Conservation (phyloP, 2,797 vertebrate species). For the Lithobates pipiens region DNA sequence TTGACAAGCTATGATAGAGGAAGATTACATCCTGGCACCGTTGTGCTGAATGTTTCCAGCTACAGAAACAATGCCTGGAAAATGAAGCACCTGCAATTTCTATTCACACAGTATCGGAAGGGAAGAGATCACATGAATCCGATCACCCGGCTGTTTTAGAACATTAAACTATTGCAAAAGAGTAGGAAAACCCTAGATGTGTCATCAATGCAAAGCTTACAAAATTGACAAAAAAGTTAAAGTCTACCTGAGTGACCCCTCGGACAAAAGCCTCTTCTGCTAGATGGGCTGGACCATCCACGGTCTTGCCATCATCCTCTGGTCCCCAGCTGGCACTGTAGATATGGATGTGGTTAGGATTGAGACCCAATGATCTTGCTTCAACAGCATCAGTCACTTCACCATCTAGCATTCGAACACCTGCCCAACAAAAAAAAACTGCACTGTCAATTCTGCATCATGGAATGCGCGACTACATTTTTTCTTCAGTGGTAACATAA, state of each 20-base stretch:
- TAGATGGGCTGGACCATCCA: constrained; percentile 93
- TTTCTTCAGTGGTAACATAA: no score
- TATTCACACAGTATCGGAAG: not conserved
- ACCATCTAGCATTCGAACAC: constrained; percentile 97
- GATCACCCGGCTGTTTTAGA: not conserved
- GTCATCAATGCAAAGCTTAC: not conserved
- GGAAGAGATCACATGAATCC: not conserved
- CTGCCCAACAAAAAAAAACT: constrained; percentile 70
- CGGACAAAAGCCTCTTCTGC: constrained; percentile 93
- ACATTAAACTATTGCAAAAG: not conserved
- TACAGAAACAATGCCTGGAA: not conserved
- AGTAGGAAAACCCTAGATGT: no score
- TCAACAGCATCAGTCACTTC: constrained; percentile 98
- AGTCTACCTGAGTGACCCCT: constrained; percentile 88
- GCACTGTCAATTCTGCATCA: no score
- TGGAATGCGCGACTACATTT: no score
- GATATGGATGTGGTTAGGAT: constrained; percentile 94
- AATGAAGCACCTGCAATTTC: not conserved
- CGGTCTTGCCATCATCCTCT: constrained; percentile 96
- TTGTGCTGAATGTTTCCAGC: not conserved
- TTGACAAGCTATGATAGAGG: not conserved
- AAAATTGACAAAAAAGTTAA: not conserved
- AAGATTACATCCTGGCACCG: not conserved
- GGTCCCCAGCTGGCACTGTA: constrained; percentile 99
- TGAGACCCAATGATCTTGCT: constrained; percentile 93